phyloP scores from a whole-genome alignment of 2,113 vertebrate genomes.

The Scortum barcoo region DNA sequence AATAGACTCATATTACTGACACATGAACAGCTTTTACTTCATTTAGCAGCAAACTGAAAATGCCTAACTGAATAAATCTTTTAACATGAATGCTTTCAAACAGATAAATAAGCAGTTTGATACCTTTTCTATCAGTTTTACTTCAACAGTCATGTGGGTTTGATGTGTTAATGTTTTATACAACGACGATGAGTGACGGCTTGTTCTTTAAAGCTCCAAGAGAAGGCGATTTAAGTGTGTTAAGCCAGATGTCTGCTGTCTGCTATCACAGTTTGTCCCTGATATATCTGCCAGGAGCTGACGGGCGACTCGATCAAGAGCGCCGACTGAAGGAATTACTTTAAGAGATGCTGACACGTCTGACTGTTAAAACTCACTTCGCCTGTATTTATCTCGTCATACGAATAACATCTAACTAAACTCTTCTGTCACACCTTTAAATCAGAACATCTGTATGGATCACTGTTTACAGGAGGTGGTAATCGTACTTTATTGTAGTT shows the following conservation, averaged over 20 bases:
- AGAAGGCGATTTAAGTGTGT: not conserved
- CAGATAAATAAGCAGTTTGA: no score
- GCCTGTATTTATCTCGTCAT: not conserved
- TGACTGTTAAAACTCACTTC: not conserved
- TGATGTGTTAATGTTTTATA: not conserved
- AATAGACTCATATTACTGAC: no score
- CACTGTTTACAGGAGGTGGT: not conserved
- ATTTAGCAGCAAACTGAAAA: no score
- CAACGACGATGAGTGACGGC: not conserved
- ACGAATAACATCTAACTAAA: not conserved
- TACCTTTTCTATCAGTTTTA: not conserved
- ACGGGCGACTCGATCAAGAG: not conserved
- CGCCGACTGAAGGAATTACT: not conserved
- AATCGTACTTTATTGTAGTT: conserved; percentile 50
- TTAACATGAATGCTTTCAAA: no score
- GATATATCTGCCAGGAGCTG: not conserved
- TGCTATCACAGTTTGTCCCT: not conserved
- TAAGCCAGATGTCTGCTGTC: not conserved
- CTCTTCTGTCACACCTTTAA: no score
- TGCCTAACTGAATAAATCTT: no score
- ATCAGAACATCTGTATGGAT: not conserved
- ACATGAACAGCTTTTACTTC: no score
- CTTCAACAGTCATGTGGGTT: not conserved
- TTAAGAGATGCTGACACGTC: not conserved
- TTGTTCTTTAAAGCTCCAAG: not conserved